Conservation (phyloP, 2,888 invertebrate species). For the Apeira syringaria region DNA sequence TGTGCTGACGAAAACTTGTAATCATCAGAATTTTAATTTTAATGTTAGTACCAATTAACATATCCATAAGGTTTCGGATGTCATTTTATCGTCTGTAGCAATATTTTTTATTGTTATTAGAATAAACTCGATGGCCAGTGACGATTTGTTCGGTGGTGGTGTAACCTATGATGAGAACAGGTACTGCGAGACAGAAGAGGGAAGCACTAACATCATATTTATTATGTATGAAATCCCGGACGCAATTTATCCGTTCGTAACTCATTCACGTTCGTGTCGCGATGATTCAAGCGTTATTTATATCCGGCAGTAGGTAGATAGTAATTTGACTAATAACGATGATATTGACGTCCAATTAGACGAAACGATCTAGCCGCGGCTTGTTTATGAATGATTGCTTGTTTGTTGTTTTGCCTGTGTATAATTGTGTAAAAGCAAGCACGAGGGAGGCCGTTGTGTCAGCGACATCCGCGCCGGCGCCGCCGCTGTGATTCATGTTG, state of each 20-base stretch:
- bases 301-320: slow-evolving; percentile 26
- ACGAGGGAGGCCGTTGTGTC: slow-evolving; percentile 34
- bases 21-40: slow-evolving; percentile 30
- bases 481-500: slow-evolving; percentile 40
- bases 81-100: no score
- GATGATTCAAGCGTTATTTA: slow-evolving; percentile 26
- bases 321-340: slow-evolving; percentile 32
- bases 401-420: slow-evolving; percentile 48
- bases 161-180: no score
- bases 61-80: slow-evolving; percentile 19
- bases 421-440: slow-evolving; percentile 35
- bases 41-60: slow-evolving; percentile 25
- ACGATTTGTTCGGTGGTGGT: no score
- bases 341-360: slow-evolving; percentile 44
- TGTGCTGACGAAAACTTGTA: slow-evolving; percentile 22
- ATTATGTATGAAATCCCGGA: slow-evolving; percentile 18
- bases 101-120: no score
- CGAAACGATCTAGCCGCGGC: slow-evolving; percentile 39
- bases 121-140: no score
- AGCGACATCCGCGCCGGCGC: slow-evolving; percentile 24
- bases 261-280: slow-evolving; percentile 26
- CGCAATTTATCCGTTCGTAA: slow-evolving; percentile 24
- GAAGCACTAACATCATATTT: no score
- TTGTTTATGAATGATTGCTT: slow-evolving; percentile 67
- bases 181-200: no score